A percentile compares a stretch with the other conserved stretches of the same genome.
These are phyloP conservation scores for Allygus modestus DNA, from an alignment of 2,888 invertebrate species.

Conservation along the genomic window DNA sequence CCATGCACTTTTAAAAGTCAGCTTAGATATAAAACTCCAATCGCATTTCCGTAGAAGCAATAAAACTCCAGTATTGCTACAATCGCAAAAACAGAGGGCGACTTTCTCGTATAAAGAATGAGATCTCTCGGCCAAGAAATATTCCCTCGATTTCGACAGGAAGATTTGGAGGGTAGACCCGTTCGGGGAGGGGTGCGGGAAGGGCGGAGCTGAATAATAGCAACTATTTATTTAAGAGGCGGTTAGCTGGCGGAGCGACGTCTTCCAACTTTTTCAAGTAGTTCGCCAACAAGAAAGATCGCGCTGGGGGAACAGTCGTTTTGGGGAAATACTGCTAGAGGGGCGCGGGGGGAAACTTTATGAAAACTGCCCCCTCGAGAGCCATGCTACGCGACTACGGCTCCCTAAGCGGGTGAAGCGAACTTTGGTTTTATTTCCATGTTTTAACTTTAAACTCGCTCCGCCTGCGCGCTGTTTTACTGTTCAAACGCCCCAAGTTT, in stretches of 20 bases:
- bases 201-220: slow-evolving; percentile 66
- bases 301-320: slow-evolving; percentile 61
- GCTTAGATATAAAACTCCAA: not conserved
- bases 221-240: slow-evolving; percentile 70
- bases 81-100: slow-evolving; percentile 3
- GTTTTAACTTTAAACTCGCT: slow-evolving; percentile 56
- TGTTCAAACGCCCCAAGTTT: slow-evolving; percentile 48
- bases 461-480: slow-evolving; percentile 45
- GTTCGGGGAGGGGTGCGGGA: not conserved
- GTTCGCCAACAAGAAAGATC: slow-evolving; percentile 62
- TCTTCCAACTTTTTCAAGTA: slow-evolving; percentile 69
- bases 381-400: slow-evolving; percentile 27
- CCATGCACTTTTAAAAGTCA: not conserved
- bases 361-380: slow-evolving; percentile 60
- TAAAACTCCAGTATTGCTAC: not conserved
- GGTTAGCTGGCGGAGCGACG: slow-evolving; percentile 69
- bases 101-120: slow-evolving; percentile 36
- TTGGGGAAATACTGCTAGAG: slow-evolving; percentile 42
- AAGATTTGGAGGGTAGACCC: slow-evolving; percentile 36
- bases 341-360: slow-evolving; percentile 60
- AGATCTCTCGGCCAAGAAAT: slow-evolving; percentile 54
- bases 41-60: not conserved
- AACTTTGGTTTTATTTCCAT: slow-evolving; percentile 59
- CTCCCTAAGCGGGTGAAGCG: slow-evolving; percentile 44
- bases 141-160: slow-evolving; percentile 57